A percentile compares a stretch with the other conserved stretches of the same genome.
phyloP scores from a whole-genome alignment of 2,113 vertebrate species.

The Periophthalmodon schlosseri region DNA sequence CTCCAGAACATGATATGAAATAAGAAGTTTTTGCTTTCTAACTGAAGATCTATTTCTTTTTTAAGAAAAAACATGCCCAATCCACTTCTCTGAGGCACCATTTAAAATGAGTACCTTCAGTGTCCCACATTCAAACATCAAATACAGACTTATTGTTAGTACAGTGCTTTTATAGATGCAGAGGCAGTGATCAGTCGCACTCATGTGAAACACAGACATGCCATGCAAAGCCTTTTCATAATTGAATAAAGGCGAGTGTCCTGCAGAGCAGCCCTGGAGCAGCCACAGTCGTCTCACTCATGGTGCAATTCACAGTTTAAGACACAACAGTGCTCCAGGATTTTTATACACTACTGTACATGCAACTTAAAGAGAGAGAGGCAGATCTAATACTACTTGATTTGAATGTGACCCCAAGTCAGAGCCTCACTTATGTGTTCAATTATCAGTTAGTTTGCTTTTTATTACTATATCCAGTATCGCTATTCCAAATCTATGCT shows the following conservation, averaged over 20 bases:
- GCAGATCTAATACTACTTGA: neutral
- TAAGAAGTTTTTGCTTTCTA: too few relatives aligned
- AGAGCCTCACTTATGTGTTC: too few relatives aligned
- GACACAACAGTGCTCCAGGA: constrained; percentile 15
- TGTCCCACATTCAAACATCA: constrained; percentile 6
- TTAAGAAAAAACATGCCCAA: too few relatives aligned
- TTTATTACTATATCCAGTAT: neutral
- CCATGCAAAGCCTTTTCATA: constrained; percentile 13
- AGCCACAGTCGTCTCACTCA: neutral
- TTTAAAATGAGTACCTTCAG: neutral
- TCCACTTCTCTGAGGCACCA: neutral
- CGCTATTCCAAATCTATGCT: neutral
- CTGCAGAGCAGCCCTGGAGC: neutral
- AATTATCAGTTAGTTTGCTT: too few relatives aligned
- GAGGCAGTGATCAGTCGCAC: constrained; percentile 5
- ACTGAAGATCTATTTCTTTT: too few relatives aligned
- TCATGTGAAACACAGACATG: constrained; percentile 18
- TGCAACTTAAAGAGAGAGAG: constrained; percentile 3
- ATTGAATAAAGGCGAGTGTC: constrained; percentile 9
- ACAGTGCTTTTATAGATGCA: neutral
- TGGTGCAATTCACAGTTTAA: constrained; percentile 2
- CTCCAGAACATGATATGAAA: too few relatives aligned
- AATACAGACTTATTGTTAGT: constrained; percentile 4
- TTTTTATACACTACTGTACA: constrained; percentile 18
- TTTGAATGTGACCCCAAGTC: too few relatives aligned